Base-by-base conservation (phyloP, 2,797 vertebrate species). In the Sus cebifrons region DNA sequence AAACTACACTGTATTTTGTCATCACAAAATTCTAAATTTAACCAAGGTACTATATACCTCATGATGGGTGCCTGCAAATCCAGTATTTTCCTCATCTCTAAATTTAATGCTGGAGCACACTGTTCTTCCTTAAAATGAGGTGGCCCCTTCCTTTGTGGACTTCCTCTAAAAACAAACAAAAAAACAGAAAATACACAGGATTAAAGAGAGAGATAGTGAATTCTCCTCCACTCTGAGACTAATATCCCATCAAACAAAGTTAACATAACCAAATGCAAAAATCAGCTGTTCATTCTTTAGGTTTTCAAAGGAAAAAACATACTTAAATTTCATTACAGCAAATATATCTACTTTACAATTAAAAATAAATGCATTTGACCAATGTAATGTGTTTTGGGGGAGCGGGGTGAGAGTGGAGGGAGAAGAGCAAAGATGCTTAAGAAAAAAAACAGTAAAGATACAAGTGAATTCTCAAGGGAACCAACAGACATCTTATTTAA, bases 121-220 rank as follows among this genome's bases (percentile, higher is more conserved):
- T 99, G 99, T 96, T 99, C 99, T 98, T 99, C 99, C 97, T 99
- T 99, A 93, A 99, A 99, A 94, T 99, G 99, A 0, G 99, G 99
- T 60, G 99, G 99, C 91, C 99, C 99, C 97, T 99, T 99, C 95
- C 99, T 98, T 97, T 99, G 99, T 56, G 99, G 98, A 94, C 99
- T 99, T 98, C 99, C 99, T 98, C 99, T 99, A 98, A 96, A 95
- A 98, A 27, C 36, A 36, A 56, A 32, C 32, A 32, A 68, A 98
- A 23, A 89, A 75, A 96, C 29, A 97, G 65, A 52, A 94, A 71
- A 54, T 92, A 78, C 27, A 52, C 0, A 89, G 12, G 10, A 56
- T 97, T 94, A 95, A 82, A 96, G 82, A 96, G 13, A 97, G 95
- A 93, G 64, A 96, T 68, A 83, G 0, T 56, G 52, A 93, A 96